Conservation (phyloP, 2,888 invertebrate genomes). For the Dynastes hyllus region DNA sequence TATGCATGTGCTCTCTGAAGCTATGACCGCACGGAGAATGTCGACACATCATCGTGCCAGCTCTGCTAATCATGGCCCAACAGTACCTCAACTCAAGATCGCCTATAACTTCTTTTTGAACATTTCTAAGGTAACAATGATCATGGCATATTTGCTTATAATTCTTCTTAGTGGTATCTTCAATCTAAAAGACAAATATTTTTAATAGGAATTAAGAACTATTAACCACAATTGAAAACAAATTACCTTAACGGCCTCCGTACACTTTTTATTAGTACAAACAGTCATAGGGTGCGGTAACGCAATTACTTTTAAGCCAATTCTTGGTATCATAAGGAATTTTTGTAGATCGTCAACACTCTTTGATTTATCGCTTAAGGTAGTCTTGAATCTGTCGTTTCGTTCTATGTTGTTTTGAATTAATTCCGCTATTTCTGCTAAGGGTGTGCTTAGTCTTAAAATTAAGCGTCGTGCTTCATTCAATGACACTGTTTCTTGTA, state of each 20-base stretch:
- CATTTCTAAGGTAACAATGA: constrained; percentile 64
- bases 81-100: constrained; percentile 62
- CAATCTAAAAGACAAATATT: constrained; percentile 57
- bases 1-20: constrained; percentile 65
- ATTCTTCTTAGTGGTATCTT: constrained; percentile 54
- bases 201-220: background rate
- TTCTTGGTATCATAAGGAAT: constrained; percentile 63
- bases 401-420: constrained; percentile 64
- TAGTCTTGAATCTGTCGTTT: constrained; percentile 59
- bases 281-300: constrained; percentile 64
- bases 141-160: constrained; percentile 60
- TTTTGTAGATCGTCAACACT: constrained; percentile 61
- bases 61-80: constrained; percentile 60
- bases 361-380: constrained; percentile 58
- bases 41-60: constrained; percentile 57
- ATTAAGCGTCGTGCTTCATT: constrained; percentile 66
- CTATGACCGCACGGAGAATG: constrained; percentile 62
- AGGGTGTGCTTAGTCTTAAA: constrained; percentile 64
- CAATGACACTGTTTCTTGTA: constrained; percentile 64
- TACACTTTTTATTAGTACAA: constrained; percentile 61
- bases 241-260: constrained; percentile 37
- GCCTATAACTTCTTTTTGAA: constrained; percentile 65
- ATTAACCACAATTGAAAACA: background rate
- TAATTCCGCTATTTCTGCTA: constrained; percentile 66
- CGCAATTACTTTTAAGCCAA: constrained; percentile 60